Base-by-base conservation (phyloP, 2,888 invertebrate species). In the Cerceris ruficornis region DNA sequence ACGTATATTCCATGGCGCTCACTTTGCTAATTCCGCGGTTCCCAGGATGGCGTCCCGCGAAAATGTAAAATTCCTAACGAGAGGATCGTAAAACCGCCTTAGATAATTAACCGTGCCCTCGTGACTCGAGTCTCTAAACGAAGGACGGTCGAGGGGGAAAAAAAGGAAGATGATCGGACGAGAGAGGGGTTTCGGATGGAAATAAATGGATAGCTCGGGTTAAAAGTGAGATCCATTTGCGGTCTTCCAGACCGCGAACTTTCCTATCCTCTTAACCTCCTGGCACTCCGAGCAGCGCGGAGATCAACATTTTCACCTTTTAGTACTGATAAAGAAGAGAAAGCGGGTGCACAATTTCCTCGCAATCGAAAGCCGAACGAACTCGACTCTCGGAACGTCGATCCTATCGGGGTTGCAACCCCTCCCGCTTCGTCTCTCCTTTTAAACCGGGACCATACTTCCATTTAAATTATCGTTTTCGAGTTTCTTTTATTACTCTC, bases 241-340 rank as follows among this genome's bases (percentile, higher is more conserved):
- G 28, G 28, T 28, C 28, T 28, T 28, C 28, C 28, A 28, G 28
- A 28, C 28, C 28, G 11, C 50, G 50, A 50, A n/a, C n/a, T 28
- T 28, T 50, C 46, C 9, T 46, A 8, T 11, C n/a, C 50, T 11
- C 50, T n/a, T 7, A 50, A n/a, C 50, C 50, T 11, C n/a, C 50
- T 50, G 28, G 17, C 15, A 13, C 17, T 50, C 46, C 49, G 8
- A 59, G 55, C 64, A 1, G 60, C 49, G 62, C 49, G 68, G 39
- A 28, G 61, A 71, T 72, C 77, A 69, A 61, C 77, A 54, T 72
- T 58, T 65, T 65, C 71, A 41, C 68, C 77, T 55, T 68, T 72
- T 69, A 72, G 52, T 49, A 59, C 57, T 39, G 77, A 66, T 57
- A 61, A 61, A 52, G 46, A 43, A 39, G 65, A 55, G 41, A 50